Base-by-base conservation (phyloP, 1,140 invertebrate genomes). In the Drosophila pectinifera region DNA sequence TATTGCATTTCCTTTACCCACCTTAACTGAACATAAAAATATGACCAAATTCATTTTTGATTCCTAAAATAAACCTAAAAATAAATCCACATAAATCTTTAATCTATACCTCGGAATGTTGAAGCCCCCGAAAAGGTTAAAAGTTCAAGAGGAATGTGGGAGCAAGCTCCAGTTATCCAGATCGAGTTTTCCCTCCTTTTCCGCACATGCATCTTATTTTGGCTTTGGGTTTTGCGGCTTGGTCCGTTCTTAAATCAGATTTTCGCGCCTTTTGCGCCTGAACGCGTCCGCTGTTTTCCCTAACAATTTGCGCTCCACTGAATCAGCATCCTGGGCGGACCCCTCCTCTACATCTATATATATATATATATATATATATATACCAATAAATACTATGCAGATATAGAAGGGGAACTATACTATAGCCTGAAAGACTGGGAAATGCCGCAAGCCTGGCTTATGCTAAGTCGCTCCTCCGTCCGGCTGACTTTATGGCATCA, bases 391-490 rank as follows among this genome's bases (percentile, higher is more conserved):
- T 20, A 34, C 28, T 34, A 8, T 18, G 2, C 16, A 31, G 45
- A 45, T 56, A 18, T 63, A 36, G 46, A 22, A 58, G 43, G 56
- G 42, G 41, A 70, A 26, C n/a, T n/a, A n/a, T n/a, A n/a, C n/a
- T n/a, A n/a, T n/a, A n/a, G n/a, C n/a, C n/a, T n/a, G n/a, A 18
- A 56, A 10, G 13, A 42, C 55, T 75, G 73, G 31, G 8, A 78
- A 79, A 46, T 54, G 73, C 82, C 83, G 62, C 79, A 88, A 82
- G 74, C 62, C 62, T 57, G 75, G 63, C 84, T 88, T 88, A 88
- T 65, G 82, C 45, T 68, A 70, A 81, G 81, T 74, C 74, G 56
- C 39, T 73, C 42, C 74, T 53, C 38, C 72, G 16, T 56, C 11
- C 65, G 26, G 31, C 43, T 59, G 39, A 42, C 39, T 75, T 86